Evolutionary conservation across 2,888 invertebrate species (phyloP).

Genomic region (Scaeva pyrastri): DNA sequence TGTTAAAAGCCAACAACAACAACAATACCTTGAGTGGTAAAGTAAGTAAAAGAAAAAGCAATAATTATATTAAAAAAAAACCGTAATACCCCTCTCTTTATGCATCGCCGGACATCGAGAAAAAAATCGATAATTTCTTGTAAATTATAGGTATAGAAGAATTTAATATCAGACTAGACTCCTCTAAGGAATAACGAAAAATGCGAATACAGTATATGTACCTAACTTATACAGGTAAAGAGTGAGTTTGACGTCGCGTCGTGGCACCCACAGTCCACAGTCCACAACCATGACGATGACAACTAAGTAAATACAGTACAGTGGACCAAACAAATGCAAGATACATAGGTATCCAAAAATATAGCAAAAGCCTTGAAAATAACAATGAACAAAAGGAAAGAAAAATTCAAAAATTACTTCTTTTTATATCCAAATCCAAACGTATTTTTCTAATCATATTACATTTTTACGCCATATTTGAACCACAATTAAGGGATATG

Average conservation of each 20-base stretch:
- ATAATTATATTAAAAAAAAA: conserved; percentile 2
- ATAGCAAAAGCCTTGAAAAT: too few relatives aligned
- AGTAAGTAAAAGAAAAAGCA: not conserved
- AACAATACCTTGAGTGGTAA: conserved; percentile 7
- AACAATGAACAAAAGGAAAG: too few relatives aligned
- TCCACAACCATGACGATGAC: not conserved
- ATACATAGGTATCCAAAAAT: too few relatives aligned
- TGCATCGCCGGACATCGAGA: not conserved
- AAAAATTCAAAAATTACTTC: too few relatives aligned
- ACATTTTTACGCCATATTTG: too few relatives aligned
- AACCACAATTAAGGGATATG: too few relatives aligned
- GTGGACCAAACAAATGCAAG: too few relatives aligned
- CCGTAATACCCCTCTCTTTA: conserved; percentile 26
- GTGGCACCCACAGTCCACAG: too few relatives aligned
- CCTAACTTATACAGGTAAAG: conserved; percentile 4
- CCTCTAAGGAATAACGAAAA: conserved; percentile 14
- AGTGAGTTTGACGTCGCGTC: not conserved
- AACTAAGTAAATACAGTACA: too few relatives aligned
- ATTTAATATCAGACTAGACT: conserved; percentile 9
- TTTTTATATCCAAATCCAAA: too few relatives aligned
- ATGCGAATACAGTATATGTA: not conserved
- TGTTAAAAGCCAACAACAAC: conserved; percentile 16
- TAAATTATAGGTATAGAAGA: conserved; percentile 44
- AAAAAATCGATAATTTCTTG: conserved; percentile 38
- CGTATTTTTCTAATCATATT: too few relatives aligned